A percentile compares a stretch with the other conserved stretches of the same genome.
phyloP scores from a whole-genome alignment of 2,113 vertebrate species.

The Helogale parvula region DNA sequence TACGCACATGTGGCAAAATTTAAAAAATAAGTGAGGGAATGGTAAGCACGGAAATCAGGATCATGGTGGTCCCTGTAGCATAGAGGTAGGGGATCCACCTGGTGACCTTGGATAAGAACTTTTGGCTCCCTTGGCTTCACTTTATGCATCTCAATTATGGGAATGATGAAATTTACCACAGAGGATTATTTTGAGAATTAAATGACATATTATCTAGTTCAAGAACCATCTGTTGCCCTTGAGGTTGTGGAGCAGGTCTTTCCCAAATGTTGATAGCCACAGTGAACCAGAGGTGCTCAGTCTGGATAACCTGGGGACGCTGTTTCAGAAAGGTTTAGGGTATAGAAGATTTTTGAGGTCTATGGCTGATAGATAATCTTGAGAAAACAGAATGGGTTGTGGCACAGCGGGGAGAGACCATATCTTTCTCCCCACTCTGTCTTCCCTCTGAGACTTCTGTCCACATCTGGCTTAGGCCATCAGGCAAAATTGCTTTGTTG shows the following conservation, averaged over 20 bases:
- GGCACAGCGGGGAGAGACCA: neutral
- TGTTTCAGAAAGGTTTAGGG: neutral
- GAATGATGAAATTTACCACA: neutral
- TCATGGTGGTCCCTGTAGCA: neutral
- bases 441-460: neutral
- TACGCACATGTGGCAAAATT: constrained; percentile 23
- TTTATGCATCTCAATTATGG: neutral
- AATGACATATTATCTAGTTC: neutral
- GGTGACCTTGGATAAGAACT: neutral
- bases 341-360: neutral
- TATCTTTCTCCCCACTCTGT: neutral
- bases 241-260: neutral
- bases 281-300: neutral
- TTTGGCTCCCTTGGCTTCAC: neutral
- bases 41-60: constrained; percentile 4
- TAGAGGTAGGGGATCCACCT: neutral
- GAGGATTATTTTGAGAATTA: neutral
- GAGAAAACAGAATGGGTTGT: neutral
- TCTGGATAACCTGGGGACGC: neutral
- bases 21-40: constrained; percentile 34
- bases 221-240: neutral
- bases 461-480: constrained; percentile 45
- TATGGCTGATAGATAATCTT: neutral
- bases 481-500: constrained; percentile 47
- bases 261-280: neutral